Base-by-base conservation (phyloP, 2,113 vertebrate genomes). In the Elaphurus davidianus region DNA sequence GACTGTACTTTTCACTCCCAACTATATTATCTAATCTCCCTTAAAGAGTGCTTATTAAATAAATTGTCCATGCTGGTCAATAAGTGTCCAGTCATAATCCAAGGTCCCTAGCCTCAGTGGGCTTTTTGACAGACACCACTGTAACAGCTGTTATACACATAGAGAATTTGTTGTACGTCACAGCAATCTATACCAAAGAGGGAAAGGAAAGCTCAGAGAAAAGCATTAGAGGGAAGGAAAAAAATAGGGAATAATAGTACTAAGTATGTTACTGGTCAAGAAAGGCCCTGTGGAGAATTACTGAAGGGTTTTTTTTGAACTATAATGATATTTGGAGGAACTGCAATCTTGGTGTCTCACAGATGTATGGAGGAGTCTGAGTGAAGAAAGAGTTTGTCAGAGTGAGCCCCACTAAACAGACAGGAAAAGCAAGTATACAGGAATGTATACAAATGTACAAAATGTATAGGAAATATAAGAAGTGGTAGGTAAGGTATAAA, bases 151-250 rank as follows among this genome's bases (percentile, higher is more conserved):
- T 27, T 71, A 93, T 23, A 54, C 15, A 90, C 36, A 79, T 1
- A 52, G 1, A 62, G 17, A 90, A 89, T 19, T 40, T 93, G 54
- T 55, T 43, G 52, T 60, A 87, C 4, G 27, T 82, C 33, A 91
- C 27, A 83, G 74, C 50, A 89, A 74, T 50, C 91, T 60, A 93
- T 45, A 43, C 67, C 86, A 88, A 96, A 93, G 17, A 91, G 21
- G 59, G 78, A 59, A 97, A 96, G 36, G 45, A 82, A 97, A 98
- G 62, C 27, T 83, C 25, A 93, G n/a, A 93, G 27, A 50, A 96
- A 93, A 97, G 33, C 64, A 92, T n/a, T 55, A 90, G 17, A 94
- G 10, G 78, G n/a, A n/a, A 85, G 83, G 40, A 19, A 92, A 94
- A 94, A 55, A 76, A 87, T 1, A 91, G 30, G 36, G n/a, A 93